Evolutionary conservation across 35 echinoderm and acorn worm genomes (phyloP).

Genomic region (Apostichopus japonicus): DNA sequence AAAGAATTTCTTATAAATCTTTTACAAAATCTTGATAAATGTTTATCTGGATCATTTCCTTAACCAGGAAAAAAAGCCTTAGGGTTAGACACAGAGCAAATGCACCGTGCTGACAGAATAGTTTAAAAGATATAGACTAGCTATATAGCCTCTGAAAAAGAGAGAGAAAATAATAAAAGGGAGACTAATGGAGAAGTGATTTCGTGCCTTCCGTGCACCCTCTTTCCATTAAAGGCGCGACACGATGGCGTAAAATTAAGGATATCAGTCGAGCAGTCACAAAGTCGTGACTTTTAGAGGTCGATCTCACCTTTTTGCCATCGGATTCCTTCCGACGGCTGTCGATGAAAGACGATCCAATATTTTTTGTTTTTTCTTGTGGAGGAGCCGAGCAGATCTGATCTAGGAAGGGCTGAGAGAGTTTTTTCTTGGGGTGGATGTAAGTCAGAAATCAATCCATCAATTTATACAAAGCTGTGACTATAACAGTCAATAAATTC

Average conservation of each 20-base stretch:
- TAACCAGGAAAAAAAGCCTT: background rate
- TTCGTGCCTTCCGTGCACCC: background rate
- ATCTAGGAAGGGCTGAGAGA: too few species aligned
- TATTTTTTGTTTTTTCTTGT: background rate
- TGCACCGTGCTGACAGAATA: slow-evolving; percentile 28
- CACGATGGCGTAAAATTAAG: background rate
- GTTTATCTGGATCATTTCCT: slow-evolving; percentile 16
- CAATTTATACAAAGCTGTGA: background rate
- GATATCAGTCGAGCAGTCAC: background rate
- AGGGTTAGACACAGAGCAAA: background rate
- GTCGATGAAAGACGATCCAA: background rate
- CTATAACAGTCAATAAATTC: background rate
- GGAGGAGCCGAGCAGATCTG: background rate
- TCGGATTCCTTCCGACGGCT: background rate
- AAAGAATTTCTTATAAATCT: slow-evolving; percentile 2
- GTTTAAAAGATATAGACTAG: background rate
- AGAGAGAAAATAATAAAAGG: too few species aligned
- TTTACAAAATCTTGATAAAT: slow-evolving; percentile 7
- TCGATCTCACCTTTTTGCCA: background rate
- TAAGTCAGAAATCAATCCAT: background rate
- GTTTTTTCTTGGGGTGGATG: background rate
- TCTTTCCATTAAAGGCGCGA: background rate
- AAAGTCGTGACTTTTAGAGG: background rate
- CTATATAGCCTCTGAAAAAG: too few species aligned
- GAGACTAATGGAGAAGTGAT: background rate